Conservation (phyloP, 2,888 invertebrate genomes). For the Drosophila ustulata region DNA sequence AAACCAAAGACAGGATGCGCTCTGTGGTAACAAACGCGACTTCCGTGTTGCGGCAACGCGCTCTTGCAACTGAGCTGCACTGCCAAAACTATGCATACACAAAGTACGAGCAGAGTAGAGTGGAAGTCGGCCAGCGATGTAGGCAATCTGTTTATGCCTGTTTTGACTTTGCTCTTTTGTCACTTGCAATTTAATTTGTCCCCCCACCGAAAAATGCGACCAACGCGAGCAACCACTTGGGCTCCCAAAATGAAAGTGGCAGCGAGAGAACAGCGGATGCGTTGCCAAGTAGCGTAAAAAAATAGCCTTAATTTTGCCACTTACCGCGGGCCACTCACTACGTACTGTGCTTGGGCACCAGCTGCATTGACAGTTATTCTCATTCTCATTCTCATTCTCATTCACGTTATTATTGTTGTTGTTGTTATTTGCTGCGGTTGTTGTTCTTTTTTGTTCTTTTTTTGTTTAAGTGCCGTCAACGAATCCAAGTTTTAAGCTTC, state of each 20-base stretch:
- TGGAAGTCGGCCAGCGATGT: conserved; percentile 37
- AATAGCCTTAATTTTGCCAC: conserved; percentile 57
- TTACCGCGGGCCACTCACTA: conserved; percentile 27
- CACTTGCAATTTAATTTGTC: conserved; percentile 52
- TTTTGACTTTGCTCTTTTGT: conserved; percentile 55
- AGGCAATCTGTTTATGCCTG: conserved; percentile 65
- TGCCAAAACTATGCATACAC: conserved; percentile 2
- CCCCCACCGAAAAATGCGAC: conserved; percentile 18
- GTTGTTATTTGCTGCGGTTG: conserved; percentile 2
- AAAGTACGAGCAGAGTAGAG: conserved; percentile 11
- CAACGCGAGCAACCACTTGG: conserved; percentile 25
- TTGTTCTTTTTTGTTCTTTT: conserved; percentile 8
- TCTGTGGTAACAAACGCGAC: conserved; percentile 65
- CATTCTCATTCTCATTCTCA: conserved; percentile 3
- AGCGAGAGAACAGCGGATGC: conserved; percentile 21
- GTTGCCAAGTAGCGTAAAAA: conserved; percentile 47
- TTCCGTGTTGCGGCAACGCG: conserved; percentile 59
- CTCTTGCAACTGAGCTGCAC: conserved; percentile 1
- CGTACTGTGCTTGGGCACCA: conserved; percentile 11
- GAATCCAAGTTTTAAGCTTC: conserved; percentile 37
- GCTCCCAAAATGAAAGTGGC: conserved; percentile 22
- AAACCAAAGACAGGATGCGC: conserved; percentile 62
- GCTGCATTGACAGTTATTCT: conserved; percentile 38
- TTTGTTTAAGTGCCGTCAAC: conserved; percentile 28
- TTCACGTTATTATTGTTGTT: conserved; percentile 1